Evolutionary conservation across 2,797 vertebrate species (phyloP), one percentile per base, ranked within the genome.

Genomic region (Cirrhinus molitorella): DNA sequence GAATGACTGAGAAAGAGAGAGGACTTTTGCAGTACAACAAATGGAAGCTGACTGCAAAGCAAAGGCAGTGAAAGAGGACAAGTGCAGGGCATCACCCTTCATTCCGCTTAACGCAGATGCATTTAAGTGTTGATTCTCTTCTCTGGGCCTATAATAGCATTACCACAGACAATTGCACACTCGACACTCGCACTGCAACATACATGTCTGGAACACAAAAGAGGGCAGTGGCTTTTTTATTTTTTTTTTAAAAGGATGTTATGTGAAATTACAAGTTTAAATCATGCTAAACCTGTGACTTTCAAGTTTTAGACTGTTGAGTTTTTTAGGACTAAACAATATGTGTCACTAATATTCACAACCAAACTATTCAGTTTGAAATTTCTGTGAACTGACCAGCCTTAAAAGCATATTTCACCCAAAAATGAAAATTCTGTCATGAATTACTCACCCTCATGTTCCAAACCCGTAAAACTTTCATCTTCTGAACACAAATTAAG

Each of bases 101-200:
- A 63, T 83, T 83, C 80, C 3, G 2, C 25, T 71, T 65, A 47
- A 65, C 23, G 23, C 45, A 65, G 53, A n/a, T 47, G 47, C 78
- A 59, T 59, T 82, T 78, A 61, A 28, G 55, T 70, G 79, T 67
- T 63, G 57, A 47, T 75, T 40, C 79, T 68, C 28, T 25, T 14
- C 45, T 80, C 47, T 31, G 37, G 31, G 28, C 16, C 23, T 76
- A 45, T 74, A 79, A 79, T 45, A 74, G 68, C 25, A 75, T 85
- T 75, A 85, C 75, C 40, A 75, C 70, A 80, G 49, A 25, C 77
- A 74, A 74, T 67, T 61, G 34, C 77, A 73, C 83, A 71, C 57
- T 66, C 43, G 19, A 31, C 47, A 59, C 14, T 4, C 6, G 2
- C 25, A 65, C 12, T 28, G 37, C 1, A 61, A 61, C 4, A 57